phyloP scores from a whole-genome alignment of 2,797 vertebrate genomes.

The Spatula clypeata region DNA sequence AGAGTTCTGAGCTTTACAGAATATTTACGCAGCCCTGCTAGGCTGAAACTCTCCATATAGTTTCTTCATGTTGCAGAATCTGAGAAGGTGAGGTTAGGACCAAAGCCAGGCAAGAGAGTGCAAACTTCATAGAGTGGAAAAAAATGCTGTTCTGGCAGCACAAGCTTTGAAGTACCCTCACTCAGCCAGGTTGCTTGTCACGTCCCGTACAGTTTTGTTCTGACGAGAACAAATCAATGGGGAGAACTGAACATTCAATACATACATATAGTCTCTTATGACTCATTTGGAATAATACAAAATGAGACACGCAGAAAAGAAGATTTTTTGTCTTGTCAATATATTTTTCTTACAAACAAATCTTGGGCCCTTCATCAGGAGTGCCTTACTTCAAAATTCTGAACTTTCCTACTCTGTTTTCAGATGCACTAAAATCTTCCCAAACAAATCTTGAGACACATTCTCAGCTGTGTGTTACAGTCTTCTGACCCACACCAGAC shows the following conservation, averaged over 20 bases:
- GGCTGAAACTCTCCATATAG: background rate
- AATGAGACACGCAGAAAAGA: background rate
- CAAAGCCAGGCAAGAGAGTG: background rate
- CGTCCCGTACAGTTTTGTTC: background rate
- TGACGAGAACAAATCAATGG: background rate
- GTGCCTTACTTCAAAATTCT: background rate
- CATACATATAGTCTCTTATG: background rate
- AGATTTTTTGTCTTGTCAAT: background rate
- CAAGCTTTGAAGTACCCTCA: background rate
- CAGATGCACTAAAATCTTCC: background rate
- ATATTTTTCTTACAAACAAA: background rate
- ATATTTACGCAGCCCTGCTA: background rate
- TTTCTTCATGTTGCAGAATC: background rate
- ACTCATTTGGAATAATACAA: background rate
- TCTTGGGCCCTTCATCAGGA: background rate
- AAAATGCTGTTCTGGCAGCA: background rate
- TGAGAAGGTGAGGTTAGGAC: background rate
- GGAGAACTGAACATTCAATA: background rate
- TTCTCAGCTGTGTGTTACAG: background rate
- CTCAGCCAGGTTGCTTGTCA: background rate
- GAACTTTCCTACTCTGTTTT: background rate
- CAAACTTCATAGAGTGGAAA: background rate
- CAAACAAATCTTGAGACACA: background rate
- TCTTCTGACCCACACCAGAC: background rate
- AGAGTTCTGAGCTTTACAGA: background rate